Evolutionary conservation across 2,888 invertebrate genomes (phyloP).

Genomic region (Suillia variegata): DNA sequence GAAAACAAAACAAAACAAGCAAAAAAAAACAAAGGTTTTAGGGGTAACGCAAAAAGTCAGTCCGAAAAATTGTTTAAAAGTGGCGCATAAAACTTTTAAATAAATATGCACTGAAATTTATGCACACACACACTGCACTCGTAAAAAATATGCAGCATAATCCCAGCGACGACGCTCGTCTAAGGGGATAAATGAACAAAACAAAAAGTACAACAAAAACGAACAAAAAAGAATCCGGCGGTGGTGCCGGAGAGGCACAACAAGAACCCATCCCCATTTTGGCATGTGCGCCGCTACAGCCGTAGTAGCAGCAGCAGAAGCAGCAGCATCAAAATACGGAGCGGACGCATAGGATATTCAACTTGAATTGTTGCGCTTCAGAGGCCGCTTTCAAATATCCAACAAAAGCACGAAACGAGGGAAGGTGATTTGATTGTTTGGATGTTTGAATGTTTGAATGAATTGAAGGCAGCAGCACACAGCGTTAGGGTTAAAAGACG

Average conservation of each 20-base stretch:
- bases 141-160: too few species aligned
- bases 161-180: not conserved
- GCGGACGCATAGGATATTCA: too few species aligned
- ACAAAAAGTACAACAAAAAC: not conserved
- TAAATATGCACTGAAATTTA: slow-evolving; percentile 6
- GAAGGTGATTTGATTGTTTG: too few species aligned
- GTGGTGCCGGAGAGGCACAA: too few species aligned
- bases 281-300: not conserved
- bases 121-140: not conserved
- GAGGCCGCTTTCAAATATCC: not conserved
- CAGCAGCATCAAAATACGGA: too few species aligned
- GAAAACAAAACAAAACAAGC: too few species aligned
- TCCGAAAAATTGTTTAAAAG: slow-evolving; percentile 6
- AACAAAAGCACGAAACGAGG: not conserved
- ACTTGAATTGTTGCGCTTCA: not conserved
- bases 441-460: too few species aligned
- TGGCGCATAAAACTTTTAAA: slow-evolving; percentile 9
- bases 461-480: not conserved
- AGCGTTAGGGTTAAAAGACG: slow-evolving; percentile 5
- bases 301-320: not conserved
- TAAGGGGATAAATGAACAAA: not conserved
- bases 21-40: too few species aligned
- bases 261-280: not conserved
- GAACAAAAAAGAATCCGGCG: not conserved
- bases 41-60: not conserved